A percentile compares a stretch with the other conserved stretches of the same genome.
Conservation (phyloP, 1,140 invertebrate species). For the Capitella teleta region DNA sequence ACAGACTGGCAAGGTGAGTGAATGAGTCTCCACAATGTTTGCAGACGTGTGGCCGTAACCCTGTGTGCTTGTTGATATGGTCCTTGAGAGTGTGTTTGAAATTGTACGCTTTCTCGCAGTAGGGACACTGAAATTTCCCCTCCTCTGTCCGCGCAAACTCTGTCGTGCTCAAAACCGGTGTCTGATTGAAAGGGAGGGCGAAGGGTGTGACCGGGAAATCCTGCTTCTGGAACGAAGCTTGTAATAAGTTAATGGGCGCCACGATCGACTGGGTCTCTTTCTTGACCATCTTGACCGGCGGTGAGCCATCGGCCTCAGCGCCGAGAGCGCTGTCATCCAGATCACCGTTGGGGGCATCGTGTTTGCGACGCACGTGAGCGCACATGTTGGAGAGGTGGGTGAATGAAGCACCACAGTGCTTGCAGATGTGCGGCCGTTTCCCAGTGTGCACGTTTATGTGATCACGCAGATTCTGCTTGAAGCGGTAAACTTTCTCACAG, state of each 20-base stretch:
- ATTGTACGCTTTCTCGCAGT: constrained; percentile 10
- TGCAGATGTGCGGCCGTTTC: constrained; percentile 11
- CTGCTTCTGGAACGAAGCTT: too few species aligned
- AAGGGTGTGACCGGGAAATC: too few species aligned
- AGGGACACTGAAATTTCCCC: constrained; percentile 12
- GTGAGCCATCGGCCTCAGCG: neutral
- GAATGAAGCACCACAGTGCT: constrained; percentile 10
- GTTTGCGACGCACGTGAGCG: constrained; percentile 8
- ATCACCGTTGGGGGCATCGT: neutral
- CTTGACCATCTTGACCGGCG: too few species aligned
- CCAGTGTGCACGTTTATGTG: constrained; percentile 14
- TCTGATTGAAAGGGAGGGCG: too few species aligned
- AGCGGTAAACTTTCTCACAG: constrained; percentile 10
- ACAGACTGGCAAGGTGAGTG: constrained; percentile 12
- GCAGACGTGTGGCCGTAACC: constrained; percentile 11
- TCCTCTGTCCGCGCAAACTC: too few species aligned
- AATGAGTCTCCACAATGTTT: constrained; percentile 10
- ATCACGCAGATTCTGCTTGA: constrained; percentile 13
- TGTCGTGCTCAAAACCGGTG: too few species aligned
- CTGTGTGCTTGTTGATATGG: constrained; percentile 14
- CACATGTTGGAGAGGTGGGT: constrained; percentile 10
- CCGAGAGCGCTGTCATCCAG: neutral
- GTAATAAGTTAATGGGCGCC: too few species aligned
- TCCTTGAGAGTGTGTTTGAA: constrained; percentile 14
- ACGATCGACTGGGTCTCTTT: too few species aligned